A percentile compares a stretch with the other conserved stretches of the same genome.
phyloP scores from a whole-genome alignment of 2,888 invertebrate genomes.

The Chrysotoxum bicinctum region DNA sequence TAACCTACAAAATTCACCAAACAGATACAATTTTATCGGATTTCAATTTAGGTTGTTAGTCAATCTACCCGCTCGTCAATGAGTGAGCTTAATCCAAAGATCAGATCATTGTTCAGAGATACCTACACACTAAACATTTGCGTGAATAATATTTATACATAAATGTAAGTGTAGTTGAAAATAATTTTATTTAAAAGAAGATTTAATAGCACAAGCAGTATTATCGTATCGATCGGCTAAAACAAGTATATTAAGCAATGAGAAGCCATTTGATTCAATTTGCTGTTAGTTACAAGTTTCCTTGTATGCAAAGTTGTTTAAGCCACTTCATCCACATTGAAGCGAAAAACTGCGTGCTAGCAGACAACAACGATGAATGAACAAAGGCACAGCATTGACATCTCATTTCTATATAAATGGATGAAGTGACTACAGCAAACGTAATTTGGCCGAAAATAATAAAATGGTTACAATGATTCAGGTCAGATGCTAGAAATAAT shows the following conservation, averaged over 20 bases:
- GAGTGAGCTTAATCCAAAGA: background rate
- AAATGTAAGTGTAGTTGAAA: background rate
- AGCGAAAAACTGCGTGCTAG: background rate
- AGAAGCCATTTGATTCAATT: constrained; percentile 40
- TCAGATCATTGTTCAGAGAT: background rate
- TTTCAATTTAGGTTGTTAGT: constrained; percentile 5
- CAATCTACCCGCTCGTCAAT: constrained; percentile 5
- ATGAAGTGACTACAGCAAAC: background rate
- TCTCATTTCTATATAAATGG: background rate
- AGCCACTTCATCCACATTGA: constrained; percentile 15
- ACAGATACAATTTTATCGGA: background rate
- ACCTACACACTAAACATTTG: background rate
- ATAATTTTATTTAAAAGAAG: background rate
- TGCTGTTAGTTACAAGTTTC: constrained; percentile 54
- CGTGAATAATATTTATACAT: too few species aligned
- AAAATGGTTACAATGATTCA: constrained; percentile 41
- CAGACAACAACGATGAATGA: background rate
- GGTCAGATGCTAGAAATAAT: constrained; percentile 43
- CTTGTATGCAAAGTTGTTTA: constrained; percentile 60
- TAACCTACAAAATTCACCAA: background rate
- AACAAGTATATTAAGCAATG: background rate
- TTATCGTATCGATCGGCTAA: background rate
- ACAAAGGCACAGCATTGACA: background rate
- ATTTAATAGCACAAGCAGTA: background rate
- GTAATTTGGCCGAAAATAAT: background rate